Conservation (phyloP, 1,140 invertebrate species). For the Papilio xuthus region DNA sequence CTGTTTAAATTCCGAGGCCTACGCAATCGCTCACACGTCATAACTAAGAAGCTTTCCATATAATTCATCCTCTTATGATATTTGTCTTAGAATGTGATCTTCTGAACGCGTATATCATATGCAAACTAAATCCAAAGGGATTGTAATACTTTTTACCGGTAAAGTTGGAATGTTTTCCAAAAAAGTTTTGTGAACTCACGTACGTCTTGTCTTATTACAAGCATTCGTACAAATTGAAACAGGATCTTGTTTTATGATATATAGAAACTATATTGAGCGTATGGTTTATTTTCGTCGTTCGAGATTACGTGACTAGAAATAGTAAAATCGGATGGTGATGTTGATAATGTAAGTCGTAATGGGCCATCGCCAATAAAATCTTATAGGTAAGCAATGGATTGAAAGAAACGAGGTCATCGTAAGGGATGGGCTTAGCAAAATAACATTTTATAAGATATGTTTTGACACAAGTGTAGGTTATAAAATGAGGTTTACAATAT, state of each 20-base stretch:
- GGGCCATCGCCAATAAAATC: conserved; percentile 79
- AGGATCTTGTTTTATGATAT: conserved; percentile 54
- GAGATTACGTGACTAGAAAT: conserved; percentile 80
- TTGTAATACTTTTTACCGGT: conserved; percentile 65
- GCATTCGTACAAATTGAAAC: conserved; percentile 67
- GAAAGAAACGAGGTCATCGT: conserved; percentile 77
- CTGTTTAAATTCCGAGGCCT: conserved; percentile 79
- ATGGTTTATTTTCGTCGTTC: conserved; percentile 76
- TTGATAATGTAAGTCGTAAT: conserved; percentile 81
- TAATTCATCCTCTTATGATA: conserved; percentile 79
- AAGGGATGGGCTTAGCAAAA: conserved; percentile 72
- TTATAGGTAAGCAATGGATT: conserved; percentile 81
- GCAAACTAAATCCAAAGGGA: conserved; percentile 55
- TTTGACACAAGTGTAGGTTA: background rate
- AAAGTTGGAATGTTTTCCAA: conserved; percentile 59
- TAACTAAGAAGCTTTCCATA: conserved; percentile 74
- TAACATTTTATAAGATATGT: conserved; percentile 46
- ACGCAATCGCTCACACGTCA: conserved; percentile 79
- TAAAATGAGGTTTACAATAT: background rate
- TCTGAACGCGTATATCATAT: conserved; percentile 45
- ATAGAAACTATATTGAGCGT: conserved; percentile 56
- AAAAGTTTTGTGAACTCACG: conserved; percentile 63
- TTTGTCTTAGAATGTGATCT: conserved; percentile 76
- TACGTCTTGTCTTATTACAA: conserved; percentile 53
- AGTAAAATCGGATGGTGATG: conserved; percentile 81